phyloP scores from a whole-genome alignment of 2,888 invertebrate species.

The Mythimna vitellina region DNA sequence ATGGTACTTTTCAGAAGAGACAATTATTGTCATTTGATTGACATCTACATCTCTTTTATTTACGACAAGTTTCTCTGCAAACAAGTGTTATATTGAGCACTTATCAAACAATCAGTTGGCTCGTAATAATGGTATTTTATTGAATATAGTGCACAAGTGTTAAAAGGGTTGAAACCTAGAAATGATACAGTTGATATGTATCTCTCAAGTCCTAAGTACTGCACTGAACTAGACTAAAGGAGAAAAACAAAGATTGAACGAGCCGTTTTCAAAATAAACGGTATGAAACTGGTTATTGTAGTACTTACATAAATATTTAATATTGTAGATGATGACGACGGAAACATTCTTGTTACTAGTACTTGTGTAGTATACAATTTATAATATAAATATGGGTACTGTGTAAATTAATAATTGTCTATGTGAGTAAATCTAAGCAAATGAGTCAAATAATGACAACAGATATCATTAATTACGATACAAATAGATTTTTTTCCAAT shows the following conservation, averaged over 20 bases:
- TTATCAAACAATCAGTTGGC: not conserved
- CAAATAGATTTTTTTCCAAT: not conserved
- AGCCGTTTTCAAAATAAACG: constrained; percentile 19
- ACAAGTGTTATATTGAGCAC: not conserved
- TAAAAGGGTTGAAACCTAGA: no score
- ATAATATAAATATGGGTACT: constrained; percentile 10
- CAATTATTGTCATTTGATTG: constrained; percentile 3
- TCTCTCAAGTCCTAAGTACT: no score
- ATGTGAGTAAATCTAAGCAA: constrained; percentile 1
- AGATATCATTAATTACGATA: constrained; percentile 24
- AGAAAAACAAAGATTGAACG: constrained; percentile 12
- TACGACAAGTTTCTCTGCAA: not conserved
- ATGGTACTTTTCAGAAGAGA: constrained; percentile 1
- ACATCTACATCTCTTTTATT: not conserved
- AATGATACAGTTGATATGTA: no score
- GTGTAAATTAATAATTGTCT: not conserved
- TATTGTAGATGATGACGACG: constrained; percentile 10
- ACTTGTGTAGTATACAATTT: not conserved
- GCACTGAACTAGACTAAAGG: not conserved
- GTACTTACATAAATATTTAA: constrained; percentile 16
- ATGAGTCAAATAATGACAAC: constrained; percentile 4
- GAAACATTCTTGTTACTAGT: constrained; percentile 1
- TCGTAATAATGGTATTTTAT: no score
- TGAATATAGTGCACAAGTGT: no score
- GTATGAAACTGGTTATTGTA: constrained; percentile 38